A percentile compares a stretch with the other conserved stretches of the same genome.
phyloP scores from a whole-genome alignment of 2,888 invertebrate species.

The Cantharis flavilabris region DNA sequence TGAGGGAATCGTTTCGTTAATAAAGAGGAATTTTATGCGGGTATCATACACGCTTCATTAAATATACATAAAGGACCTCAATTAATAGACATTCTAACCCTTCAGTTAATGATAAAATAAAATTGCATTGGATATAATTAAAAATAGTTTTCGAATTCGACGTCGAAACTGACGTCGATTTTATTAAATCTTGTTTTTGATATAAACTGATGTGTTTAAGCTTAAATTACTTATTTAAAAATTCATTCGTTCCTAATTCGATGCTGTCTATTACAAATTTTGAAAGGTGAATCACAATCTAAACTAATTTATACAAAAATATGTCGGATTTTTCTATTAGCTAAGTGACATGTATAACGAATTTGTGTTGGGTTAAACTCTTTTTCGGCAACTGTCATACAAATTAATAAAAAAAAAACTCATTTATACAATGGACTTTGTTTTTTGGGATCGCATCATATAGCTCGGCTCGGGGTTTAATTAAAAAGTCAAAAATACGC shows the following conservation, averaged over 20 bases:
- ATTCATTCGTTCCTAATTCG: slow-evolving; percentile 20
- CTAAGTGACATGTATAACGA: slow-evolving; percentile 17
- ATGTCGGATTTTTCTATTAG: slow-evolving; percentile 41
- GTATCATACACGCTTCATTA: not conserved
- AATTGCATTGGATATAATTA: not conserved
- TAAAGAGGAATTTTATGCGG: not conserved
- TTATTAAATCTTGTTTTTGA: not conserved
- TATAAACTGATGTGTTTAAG: not conserved
- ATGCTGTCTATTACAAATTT: slow-evolving; percentile 21
- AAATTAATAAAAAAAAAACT: not conserved
- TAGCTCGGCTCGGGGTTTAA: not conserved
- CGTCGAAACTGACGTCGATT: not conserved
- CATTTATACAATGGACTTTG: not conserved
- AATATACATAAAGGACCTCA: not conserved
- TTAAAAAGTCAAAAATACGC: not conserved
- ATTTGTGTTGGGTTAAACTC: slow-evolving; percentile 8
- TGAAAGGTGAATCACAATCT: slow-evolving; percentile 28
- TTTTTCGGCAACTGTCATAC: slow-evolving; percentile 32
- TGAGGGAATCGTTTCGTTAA: not conserved
- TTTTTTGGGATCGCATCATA: not conserved
- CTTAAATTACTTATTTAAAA: not conserved
- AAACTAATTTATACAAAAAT: slow-evolving; percentile 38
- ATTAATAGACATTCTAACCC: not conserved
- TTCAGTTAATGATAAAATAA: not conserved
- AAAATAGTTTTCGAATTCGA: not conserved